Evolutionary conservation across 2,113 vertebrate genomes (phyloP).

Genomic region (Passer montanus): DNA sequence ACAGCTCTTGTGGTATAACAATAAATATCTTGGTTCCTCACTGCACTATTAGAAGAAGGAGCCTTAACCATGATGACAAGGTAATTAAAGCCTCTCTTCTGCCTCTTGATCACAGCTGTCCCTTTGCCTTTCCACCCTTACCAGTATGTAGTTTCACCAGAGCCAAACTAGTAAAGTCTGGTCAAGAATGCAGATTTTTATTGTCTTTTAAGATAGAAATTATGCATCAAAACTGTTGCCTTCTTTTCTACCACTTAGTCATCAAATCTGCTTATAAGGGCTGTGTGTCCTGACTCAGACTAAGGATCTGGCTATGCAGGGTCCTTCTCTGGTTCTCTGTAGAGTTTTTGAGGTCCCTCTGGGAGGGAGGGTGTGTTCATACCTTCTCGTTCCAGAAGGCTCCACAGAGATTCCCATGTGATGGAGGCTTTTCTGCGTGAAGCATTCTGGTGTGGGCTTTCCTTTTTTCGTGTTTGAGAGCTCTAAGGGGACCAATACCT

Average conservation of each 20-base stretch:
- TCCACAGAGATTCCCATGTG: not conserved
- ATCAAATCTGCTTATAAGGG: not conserved
- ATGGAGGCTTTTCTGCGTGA: not conserved
- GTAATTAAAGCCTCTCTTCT: slow-evolving; percentile 2
- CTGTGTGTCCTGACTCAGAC: not conserved
- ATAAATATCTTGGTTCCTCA: not conserved
- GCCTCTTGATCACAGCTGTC: not conserved
- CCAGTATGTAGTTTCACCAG: not conserved
- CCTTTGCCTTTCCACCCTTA: not conserved
- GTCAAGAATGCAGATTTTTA: not conserved
- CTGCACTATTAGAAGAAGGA: not conserved
- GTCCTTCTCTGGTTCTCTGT: not conserved
- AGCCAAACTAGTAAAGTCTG: not conserved
- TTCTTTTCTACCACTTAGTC: not conserved
- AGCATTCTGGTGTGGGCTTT: not conserved
- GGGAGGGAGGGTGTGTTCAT: not conserved
- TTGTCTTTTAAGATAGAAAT: not conserved
- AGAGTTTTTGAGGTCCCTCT: not conserved
- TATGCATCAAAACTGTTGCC: not conserved
- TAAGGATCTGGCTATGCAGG: not conserved
- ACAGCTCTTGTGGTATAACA: not conserved
- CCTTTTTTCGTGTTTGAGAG: not conserved
- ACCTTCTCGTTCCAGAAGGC: not conserved
- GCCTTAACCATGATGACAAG: not conserved
- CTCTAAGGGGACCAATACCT: not conserved